These are phyloP conservation scores for Rhodeus uyekii DNA, from an alignment of 2,797 vertebrate species.

Conservation along the genomic window DNA sequence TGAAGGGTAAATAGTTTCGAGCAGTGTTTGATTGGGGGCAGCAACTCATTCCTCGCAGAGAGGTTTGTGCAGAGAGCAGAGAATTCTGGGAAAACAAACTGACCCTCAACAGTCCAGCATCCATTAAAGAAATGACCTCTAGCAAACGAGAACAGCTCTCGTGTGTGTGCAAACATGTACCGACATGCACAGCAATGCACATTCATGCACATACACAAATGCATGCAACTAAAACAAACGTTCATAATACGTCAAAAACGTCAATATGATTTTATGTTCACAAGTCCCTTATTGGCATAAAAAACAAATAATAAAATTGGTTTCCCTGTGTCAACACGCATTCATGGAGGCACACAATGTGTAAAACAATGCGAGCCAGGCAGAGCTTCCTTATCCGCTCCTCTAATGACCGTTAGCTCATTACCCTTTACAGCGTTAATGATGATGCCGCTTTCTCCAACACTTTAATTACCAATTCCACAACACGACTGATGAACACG, in stretches of 20 bases:
- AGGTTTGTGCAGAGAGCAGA: background rate
- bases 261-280: background rate
- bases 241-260: too few relatives aligned
- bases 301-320: too few relatives aligned
- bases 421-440: constrained; percentile 44
- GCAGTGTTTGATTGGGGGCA: constrained; percentile 21
- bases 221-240: background rate
- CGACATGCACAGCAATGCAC: too few relatives aligned
- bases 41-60: constrained; percentile 2
- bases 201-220: too few relatives aligned
- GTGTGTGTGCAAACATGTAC: background rate
- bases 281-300: background rate
- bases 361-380: background rate
- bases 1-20: constrained; percentile 52
- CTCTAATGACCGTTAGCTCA: constrained; percentile 22
- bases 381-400: background rate
- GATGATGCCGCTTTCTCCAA: constrained; percentile 40
- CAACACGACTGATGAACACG: constrained; percentile 36
- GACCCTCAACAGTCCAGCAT: constrained; percentile 38
- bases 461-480: constrained; percentile 47
- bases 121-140: constrained; percentile 64
- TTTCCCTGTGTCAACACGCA: background rate
- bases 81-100: constrained; percentile 23
- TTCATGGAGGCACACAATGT: background rate
- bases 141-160: constrained; percentile 34